Conservation (phyloP, 2,888 invertebrate species). For the Marasmarcha lunaedactyla region DNA sequence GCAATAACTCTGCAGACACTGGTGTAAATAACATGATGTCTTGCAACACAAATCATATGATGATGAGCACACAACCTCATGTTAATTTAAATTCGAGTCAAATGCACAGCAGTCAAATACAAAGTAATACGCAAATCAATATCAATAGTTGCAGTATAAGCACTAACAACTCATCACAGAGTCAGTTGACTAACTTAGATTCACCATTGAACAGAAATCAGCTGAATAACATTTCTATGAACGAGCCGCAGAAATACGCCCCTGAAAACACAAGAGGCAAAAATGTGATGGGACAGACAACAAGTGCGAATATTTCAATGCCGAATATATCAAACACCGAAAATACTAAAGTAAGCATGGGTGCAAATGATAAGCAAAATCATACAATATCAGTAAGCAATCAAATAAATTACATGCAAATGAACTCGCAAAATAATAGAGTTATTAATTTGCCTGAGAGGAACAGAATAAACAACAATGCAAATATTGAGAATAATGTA, state of each 20-base stretch:
- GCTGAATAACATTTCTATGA: constrained; percentile 29
- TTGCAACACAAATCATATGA: constrained; percentile 45
- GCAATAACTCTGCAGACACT: constrained; percentile 47
- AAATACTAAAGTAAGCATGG: constrained; percentile 51
- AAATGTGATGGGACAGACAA: constrained; percentile 47
- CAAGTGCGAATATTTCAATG: constrained; percentile 36
- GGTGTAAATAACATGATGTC: constrained; percentile 45
- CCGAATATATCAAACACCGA: constrained; percentile 42
- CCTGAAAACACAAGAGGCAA: constrained; percentile 53
- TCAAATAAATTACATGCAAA: constrained; percentile 59
- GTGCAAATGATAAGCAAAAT: constrained; percentile 47
- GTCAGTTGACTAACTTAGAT: constrained; percentile 43
- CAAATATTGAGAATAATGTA: constrained; percentile 44
- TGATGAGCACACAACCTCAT: constrained; percentile 48
- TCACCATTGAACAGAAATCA: constrained; percentile 38
- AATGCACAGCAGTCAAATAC: constrained; percentile 35
- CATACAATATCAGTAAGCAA: constrained; percentile 54
- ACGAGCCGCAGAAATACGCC: constrained; percentile 45
- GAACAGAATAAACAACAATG: constrained; percentile 41
- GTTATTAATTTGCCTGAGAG: constrained; percentile 60
- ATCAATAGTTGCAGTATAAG: constrained; percentile 54
- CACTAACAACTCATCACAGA: constrained; percentile 37
- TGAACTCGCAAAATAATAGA: constrained; percentile 56
- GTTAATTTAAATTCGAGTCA: constrained; percentile 41
- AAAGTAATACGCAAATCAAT: constrained; percentile 43